Base-by-base conservation (phyloP, 2,797 vertebrate genomes). In the Cyclura pinguis region DNA sequence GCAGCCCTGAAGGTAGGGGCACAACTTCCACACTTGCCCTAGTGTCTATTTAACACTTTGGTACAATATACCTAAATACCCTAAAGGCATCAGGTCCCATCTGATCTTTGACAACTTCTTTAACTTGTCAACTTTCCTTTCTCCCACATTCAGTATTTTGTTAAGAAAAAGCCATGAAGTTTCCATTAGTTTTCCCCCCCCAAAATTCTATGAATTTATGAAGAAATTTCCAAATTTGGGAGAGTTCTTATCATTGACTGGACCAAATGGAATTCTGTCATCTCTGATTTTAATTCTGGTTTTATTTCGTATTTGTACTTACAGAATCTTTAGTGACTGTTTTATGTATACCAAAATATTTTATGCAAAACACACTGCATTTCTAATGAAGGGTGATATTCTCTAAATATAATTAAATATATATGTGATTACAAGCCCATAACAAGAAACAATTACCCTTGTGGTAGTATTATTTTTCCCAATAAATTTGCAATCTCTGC, bases 111-210 rank as follows among this genome's bases (percentile, higher is more conserved):
- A 62, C 59, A 62, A 62, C 6, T 62, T 62, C 59, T 22, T 62
- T 59, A 18, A 57, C 59, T 5, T 59, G 5, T 32, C 89, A 93
- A 14, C 16, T 55, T 52, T 78, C 32, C 85, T 89, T 73, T 85
- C 86, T 22, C 42, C 86, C 78, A 85, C 42, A 92, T 89, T 84
- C 59, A 89, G 88, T 69, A 69, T 69, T 29, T 32, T 29, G 85
- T 12, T 89, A 62, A 35, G n/a, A 69, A 85, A 10, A 64, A 6
- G 22, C 24, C 72, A 86, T 67, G 82, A 72, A 0, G 38, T 74
- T 20, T 74, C 72, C 16, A 35, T 74, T 35, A 38, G 16, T 13
- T 74, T 38, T 74, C 13, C 42, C 1, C 42, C 42, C 42, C 42
- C 42, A 38, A 74, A 74, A 38, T 35, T 13, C 29, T 22, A 6